Evolutionary conservation across 2,797 vertebrate species (phyloP).

Genomic region (Etheostoma perlongum): DNA sequence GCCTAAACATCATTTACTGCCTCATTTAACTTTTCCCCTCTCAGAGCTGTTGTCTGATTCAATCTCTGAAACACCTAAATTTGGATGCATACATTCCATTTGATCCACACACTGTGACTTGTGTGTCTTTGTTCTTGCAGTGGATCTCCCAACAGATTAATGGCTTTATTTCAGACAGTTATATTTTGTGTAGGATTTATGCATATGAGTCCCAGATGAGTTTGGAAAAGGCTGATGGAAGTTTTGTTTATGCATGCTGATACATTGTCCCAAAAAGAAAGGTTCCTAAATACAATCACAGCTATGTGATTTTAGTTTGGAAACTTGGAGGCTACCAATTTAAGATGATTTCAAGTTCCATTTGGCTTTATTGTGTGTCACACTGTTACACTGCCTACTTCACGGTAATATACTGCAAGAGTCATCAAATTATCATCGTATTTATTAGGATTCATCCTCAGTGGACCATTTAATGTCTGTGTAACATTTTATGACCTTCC

Average conservation of each 20-base stretch:
- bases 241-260: constrained; percentile 40
- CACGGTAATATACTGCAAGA: background rate
- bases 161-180: constrained; percentile 45
- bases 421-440: background rate
- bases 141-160: constrained; percentile 53
- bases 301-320: constrained; percentile 11
- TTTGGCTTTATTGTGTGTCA: background rate
- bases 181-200: constrained; percentile 37
- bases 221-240: constrained; percentile 30
- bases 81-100: constrained; percentile 56
- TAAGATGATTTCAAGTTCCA: background rate
- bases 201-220: constrained; percentile 39
- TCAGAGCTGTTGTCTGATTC: constrained; percentile 52
- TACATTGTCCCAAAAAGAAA: constrained; percentile 19
- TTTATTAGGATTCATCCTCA: background rate
- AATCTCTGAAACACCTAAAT: constrained; percentile 54
- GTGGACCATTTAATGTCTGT: background rate
- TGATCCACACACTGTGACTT: constrained; percentile 47
- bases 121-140: constrained; percentile 37
- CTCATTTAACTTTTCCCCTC: constrained; percentile 62
- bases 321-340: background rate
- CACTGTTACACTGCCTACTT: background rate
- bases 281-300: constrained; percentile 19
- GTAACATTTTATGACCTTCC: too few relatives aligned
- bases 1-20: constrained; percentile 62